A percentile compares a stretch with the other conserved stretches of the same genome.
Conservation (phyloP, 2,888 invertebrate genomes). For the Campoletis raptor region DNA sequence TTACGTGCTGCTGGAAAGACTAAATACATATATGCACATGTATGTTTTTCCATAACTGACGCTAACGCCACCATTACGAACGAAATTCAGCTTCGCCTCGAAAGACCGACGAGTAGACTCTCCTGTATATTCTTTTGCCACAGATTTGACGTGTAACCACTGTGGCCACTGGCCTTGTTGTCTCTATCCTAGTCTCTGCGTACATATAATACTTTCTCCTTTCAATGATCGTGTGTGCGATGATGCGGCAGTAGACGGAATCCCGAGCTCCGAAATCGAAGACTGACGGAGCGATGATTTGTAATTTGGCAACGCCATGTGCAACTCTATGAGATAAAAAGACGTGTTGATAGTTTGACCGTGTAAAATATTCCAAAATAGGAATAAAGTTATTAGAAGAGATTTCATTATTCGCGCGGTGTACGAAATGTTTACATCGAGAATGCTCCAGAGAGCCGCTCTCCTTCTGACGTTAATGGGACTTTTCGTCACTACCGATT, state of each 20-base stretch:
- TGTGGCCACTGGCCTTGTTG: neutral
- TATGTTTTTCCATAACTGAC: too few species aligned
- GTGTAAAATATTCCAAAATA: neutral
- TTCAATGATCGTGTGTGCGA: neutral
- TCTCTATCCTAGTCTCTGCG: too few species aligned
- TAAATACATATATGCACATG: too few species aligned
- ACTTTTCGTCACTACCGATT: conserved; percentile 49
- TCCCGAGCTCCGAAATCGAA: neutral
- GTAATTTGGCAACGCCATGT: conserved; percentile 1
- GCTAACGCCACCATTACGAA: too few species aligned
- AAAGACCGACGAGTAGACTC: too few species aligned
- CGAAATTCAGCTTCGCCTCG: too few species aligned
- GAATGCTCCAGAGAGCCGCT: conserved; percentile 30
- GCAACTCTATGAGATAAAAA: neutral
- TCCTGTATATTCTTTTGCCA: too few species aligned
- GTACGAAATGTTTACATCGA: conserved; percentile 35
- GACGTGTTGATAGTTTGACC: neutral
- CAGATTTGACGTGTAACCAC: neutral
- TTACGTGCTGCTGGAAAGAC: too few species aligned
- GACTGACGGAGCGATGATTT: neutral
- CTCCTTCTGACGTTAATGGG: conserved; percentile 49
- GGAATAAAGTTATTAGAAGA: conserved; percentile 3
- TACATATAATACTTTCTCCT: too few species aligned
- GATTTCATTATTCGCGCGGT: neutral
- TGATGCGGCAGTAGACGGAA: neutral